Base-by-base conservation (phyloP, 64 coral and sea anemone genomes). In the Actinia equina region DNA sequence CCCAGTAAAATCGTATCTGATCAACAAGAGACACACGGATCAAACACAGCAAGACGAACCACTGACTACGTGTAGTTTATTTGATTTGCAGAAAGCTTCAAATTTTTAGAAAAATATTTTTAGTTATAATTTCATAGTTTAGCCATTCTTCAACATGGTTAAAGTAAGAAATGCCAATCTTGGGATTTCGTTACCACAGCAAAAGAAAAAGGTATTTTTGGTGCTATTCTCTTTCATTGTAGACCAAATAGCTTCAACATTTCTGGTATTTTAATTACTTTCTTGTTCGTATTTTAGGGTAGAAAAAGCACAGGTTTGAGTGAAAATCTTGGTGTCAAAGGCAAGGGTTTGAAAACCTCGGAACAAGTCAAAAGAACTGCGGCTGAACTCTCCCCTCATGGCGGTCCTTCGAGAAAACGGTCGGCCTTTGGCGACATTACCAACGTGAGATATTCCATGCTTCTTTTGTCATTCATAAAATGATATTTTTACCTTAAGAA, bases 361-460 rank as follows among this genome's bases (percentile, higher is more conserved):
- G 97, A 99, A 54, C 67, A 99, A 91, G 79, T 90, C 54, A 88
- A 99, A 93, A 82, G 90, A 86, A 82, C 86, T 2, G 18, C 70
- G 10, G 90, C 97, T 22, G 95, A 98, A 78, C 84, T 88, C 55
- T 99, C 97, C 6, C 93, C 97, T 0, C 71, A 93, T 16, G 55
- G 55, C 2, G 97, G 90, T 3, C 97, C 97, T n/a, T 93, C 97
- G 15, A 88, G 93, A 30, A 99, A 99, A 82, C 80, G 97, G 78
- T 93, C 97, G 63, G 97, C 93, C 0, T 99, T 99, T 55, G 97
- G 97, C 3, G 97, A 99, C 23, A 95, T 99, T 30, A 99, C 97
- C 51, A 99, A 99, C 60, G 97, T 99, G 91, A 86, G 91, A 60
- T 45, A 67, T 7, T 69, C 18, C 41, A 54, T 8, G 55, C 23